Percentiles rank a stretch among this genome's conserved stretches.
Evolutionary conservation across 2,888 invertebrate species (phyloP).

Genomic region (Charanyca ferruginea): DNA sequence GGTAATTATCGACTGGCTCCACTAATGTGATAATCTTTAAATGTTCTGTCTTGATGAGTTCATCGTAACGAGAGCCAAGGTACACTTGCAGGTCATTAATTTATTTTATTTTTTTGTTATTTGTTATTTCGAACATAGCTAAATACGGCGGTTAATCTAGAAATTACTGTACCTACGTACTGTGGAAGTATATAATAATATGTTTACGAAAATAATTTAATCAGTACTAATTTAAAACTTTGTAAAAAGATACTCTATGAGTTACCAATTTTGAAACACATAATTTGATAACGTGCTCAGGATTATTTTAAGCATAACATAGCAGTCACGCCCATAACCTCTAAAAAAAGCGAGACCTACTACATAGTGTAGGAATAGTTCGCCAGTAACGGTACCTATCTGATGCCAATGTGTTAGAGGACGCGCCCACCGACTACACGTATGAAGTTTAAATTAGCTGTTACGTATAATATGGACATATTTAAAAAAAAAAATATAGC

Average conservation of each 20-base stretch:
- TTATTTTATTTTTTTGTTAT: conserved; percentile 73
- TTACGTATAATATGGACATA: neutral
- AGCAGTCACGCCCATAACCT: conserved; percentile 49
- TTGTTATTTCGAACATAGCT: conserved; percentile 50
- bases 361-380: conserved; percentile 24
- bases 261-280: conserved; percentile 19
- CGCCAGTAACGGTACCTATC: conserved; percentile 40
- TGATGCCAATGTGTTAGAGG: conserved; percentile 42
- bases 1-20: conserved; percentile 85
- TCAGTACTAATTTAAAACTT: conserved; percentile 1
- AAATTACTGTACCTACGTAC: neutral
- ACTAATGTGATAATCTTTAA: conserved; percentile 87
- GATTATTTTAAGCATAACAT: conserved; percentile 42
- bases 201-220: neutral
- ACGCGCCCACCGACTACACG: conserved; percentile 48
- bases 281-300: conserved; percentile 35
- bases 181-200: neutral
- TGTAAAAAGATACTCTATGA: neutral
- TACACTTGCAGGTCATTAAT: conserved; percentile 77
- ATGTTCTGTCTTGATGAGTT: conserved; percentile 87
- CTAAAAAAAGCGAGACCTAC: conserved; percentile 33
- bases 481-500: neutral
- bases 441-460: conserved; percentile 36
- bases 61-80: conserved; percentile 75
- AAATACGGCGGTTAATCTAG: neutral